A percentile compares a stretch with the other conserved stretches of the same genome.
These are phyloP conservation scores for Jacana jacana DNA, from an alignment of 2,113 vertebrate genomes.

Conservation along the genomic window DNA sequence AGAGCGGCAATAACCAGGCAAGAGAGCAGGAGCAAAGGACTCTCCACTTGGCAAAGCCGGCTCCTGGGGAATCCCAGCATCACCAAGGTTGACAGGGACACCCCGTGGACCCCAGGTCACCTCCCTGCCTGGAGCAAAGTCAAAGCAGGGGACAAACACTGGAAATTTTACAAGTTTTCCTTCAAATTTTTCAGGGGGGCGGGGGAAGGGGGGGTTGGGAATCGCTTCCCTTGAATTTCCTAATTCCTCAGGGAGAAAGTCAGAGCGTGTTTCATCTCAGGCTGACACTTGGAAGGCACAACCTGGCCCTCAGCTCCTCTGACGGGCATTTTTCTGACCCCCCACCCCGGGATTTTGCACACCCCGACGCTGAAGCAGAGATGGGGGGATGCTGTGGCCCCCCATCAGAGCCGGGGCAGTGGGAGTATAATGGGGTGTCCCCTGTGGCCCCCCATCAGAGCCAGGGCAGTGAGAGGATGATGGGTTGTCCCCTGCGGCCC, in stretches of 20 bases:
- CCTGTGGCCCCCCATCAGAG: no score
- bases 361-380: rapidly evolving
- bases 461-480: no score
- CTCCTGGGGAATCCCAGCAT: neutral
- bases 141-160: no score
- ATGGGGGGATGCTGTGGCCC: neutral
- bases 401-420: no score
- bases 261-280: neutral
- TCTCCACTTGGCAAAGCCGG: neutral
- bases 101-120: neutral
- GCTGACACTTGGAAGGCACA: neutral
- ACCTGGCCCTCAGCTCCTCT: rapidly evolving
- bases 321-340: no score
- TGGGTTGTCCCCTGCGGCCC: no score
- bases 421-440: no score
- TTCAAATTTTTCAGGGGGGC: no score
- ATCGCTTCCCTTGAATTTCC: neutral
- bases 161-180: no score
- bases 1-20: neutral
- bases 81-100: neutral
- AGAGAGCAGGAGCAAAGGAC: neutral
- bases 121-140: neutral
- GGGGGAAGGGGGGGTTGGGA: no score
- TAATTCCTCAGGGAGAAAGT: neutral
- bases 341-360: neutral